Percentiles rank a stretch among this genome's conserved stretches.
These are phyloP conservation scores for Otus sunia DNA, from an alignment of 2,113 vertebrate genomes.

Conservation along the genomic window DNA sequence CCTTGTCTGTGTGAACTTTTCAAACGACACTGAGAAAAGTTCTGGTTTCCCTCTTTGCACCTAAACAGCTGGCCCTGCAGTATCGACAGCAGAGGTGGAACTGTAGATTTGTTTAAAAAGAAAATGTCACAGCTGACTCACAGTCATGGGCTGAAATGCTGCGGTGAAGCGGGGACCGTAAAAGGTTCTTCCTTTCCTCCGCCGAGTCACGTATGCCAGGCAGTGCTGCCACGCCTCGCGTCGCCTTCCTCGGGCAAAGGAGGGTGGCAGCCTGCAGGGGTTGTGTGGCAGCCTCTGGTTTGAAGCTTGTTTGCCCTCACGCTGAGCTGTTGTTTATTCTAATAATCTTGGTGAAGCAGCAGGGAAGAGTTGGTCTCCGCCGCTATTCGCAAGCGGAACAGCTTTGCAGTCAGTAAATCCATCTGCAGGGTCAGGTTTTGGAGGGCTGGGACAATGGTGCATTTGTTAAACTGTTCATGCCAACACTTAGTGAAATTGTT, in stretches of 20 bases:
- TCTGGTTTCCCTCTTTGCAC: not conserved
- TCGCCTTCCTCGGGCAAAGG: not conserved
- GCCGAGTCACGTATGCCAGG: not conserved
- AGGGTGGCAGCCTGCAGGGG: not conserved
- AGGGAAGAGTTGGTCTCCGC: not conserved
- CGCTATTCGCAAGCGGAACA: not conserved
- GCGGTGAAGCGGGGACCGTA: not conserved
- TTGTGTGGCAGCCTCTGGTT: not conserved
- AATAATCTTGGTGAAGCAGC: not conserved
- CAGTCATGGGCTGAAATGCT: not conserved
- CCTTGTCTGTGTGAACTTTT: not conserved
- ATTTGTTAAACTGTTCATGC: not conserved
- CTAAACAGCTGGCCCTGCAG: not conserved
- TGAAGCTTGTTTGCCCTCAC: not conserved
- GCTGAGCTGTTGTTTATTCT: not conserved
- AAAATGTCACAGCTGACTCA: not conserved
- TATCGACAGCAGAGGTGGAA: not conserved
- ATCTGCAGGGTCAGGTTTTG: not conserved
- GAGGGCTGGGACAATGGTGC: not conserved
- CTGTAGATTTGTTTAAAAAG: not conserved
- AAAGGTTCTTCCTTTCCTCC: not conserved
- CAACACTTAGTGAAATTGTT: not conserved
- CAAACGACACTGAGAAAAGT: not conserved
- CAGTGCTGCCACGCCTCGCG: accelerated
- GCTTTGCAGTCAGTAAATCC: not conserved